These are phyloP conservation scores for Limnephilus lunatus DNA, from an alignment of 2,888 invertebrate genomes.

Conservation along the genomic window DNA sequence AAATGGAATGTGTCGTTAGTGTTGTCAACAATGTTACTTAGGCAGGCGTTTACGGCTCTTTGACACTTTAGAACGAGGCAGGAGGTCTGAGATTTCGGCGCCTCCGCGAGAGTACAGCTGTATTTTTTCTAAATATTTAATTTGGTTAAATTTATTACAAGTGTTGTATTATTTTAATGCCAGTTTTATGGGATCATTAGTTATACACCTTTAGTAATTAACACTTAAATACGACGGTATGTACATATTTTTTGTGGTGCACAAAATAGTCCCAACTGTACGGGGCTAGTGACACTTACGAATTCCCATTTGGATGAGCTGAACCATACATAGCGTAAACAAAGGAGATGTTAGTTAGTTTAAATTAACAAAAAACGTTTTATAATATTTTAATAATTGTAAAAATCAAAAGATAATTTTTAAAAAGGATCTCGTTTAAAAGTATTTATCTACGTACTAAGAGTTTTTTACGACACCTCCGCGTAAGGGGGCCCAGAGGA, in stretches of 20 bases:
- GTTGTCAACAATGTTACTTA: not conserved
- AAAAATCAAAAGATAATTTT: too few relatives aligned
- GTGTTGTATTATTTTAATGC: not conserved
- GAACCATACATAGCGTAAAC: not conserved
- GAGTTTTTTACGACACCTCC: too few relatives aligned
- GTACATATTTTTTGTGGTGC: too few relatives aligned
- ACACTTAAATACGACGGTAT: not conserved
- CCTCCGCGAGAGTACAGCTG: not conserved
- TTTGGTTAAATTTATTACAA: not conserved
- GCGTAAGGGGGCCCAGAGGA: too few relatives aligned
- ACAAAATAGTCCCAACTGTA: not conserved
- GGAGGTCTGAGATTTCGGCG: not conserved
- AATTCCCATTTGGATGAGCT: not conserved
- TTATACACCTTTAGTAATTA: not conserved
- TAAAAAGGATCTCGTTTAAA: too few relatives aligned
- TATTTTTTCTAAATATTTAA: not conserved
- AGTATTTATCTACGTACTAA: too few relatives aligned
- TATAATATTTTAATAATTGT: too few relatives aligned
- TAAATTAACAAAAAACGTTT: too few relatives aligned
- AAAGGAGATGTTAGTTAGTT: too few relatives aligned
- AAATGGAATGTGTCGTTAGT: not conserved
- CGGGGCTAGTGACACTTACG: not conserved
- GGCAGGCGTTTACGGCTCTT: not conserved
- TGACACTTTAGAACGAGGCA: not conserved
- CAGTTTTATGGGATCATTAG: not conserved